phyloP scores from a whole-genome alignment of 2,113 vertebrate genomes.

The Centropristis striata region DNA sequence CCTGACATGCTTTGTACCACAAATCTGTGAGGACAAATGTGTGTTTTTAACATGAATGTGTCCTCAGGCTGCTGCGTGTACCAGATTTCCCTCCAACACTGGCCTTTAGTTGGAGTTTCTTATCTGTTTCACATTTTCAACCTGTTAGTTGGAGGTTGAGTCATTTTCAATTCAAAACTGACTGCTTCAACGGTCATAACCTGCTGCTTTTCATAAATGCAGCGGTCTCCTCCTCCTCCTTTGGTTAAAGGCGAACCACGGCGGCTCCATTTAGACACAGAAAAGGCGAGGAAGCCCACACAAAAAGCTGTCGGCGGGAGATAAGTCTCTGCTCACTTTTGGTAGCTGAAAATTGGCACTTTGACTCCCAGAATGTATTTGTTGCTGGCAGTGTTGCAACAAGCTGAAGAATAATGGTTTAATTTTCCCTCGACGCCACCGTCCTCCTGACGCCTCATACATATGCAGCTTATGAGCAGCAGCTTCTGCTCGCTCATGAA shows the following conservation, averaged over 20 bases:
- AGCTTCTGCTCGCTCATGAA: conserved; percentile 29
- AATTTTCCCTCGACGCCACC: conserved; percentile 18
- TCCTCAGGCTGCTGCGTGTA: not conserved
- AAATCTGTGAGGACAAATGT: not conserved
- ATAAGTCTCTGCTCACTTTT: conserved; percentile 62
- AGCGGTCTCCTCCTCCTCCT: not conserved
- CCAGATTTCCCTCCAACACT: not conserved
- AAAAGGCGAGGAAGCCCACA: conserved; percentile 40
- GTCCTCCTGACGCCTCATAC: conserved; percentile 31
- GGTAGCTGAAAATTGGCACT: conserved; percentile 42
- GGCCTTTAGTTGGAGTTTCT: not conserved
- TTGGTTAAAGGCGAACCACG: not conserved
- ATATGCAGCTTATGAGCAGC: conserved; percentile 34
- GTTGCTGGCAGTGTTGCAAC: conserved; percentile 46
- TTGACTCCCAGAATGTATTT: conserved; percentile 54
- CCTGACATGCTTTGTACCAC: not conserved
- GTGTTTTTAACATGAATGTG: not conserved
- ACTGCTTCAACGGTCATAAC: not conserved
- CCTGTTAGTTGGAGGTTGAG: not conserved
- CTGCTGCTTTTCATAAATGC: conserved; percentile 10
- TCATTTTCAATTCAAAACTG: not conserved
- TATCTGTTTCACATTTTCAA: conserved; percentile 10
- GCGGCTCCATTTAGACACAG: conserved; percentile 31
- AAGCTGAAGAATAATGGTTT: conserved; percentile 56
- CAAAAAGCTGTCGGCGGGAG: conserved; percentile 50